Percentiles rank a stretch among this genome's conserved stretches.
phyloP scores from a whole-genome alignment of 1,140 invertebrate species.

The Andricus grossulariae region DNA sequence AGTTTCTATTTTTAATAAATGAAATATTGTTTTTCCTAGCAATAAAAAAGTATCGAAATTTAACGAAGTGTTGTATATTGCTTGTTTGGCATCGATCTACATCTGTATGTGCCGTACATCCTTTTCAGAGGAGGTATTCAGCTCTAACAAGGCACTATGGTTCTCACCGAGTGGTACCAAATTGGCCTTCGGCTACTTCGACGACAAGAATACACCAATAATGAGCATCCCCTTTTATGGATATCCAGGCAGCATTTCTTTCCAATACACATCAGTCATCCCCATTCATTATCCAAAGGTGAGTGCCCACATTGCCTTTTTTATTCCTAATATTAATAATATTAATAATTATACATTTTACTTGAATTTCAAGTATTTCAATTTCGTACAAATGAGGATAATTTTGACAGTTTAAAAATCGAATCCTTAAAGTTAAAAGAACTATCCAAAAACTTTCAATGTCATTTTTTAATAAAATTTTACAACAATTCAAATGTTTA shows the following conservation, averaged over 20 bases:
- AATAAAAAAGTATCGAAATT: no score
- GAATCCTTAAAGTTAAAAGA: neutral
- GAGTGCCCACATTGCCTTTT: constrained; percentile 46
- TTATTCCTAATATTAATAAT: neutral
- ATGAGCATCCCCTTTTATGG: constrained; percentile 81
- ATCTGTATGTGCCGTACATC: constrained; percentile 44
- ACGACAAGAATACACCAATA: constrained; percentile 82
- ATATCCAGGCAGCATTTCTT: constrained; percentile 76
- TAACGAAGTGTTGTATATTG: neutral
- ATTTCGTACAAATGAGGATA: neutral
- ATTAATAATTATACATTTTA: neutral
- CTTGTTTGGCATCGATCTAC: neutral
- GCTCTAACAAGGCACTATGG: constrained; percentile 90
- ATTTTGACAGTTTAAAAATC: neutral
- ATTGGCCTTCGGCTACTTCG: constrained; percentile 89
- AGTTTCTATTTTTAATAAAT: no score
- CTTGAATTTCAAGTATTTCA: no score
- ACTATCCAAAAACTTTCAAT: neutral
- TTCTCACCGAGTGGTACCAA: constrained; percentile 89
- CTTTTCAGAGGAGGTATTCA: constrained; percentile 91
- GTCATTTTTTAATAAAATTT: no score
- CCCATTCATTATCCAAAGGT: constrained; percentile 91
- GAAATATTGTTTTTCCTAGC: no score
- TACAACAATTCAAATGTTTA: no score
- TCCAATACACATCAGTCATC: constrained; percentile 79